Base-by-base conservation (phyloP, 2,888 invertebrate genomes). In the Cerastis leucographa region DNA sequence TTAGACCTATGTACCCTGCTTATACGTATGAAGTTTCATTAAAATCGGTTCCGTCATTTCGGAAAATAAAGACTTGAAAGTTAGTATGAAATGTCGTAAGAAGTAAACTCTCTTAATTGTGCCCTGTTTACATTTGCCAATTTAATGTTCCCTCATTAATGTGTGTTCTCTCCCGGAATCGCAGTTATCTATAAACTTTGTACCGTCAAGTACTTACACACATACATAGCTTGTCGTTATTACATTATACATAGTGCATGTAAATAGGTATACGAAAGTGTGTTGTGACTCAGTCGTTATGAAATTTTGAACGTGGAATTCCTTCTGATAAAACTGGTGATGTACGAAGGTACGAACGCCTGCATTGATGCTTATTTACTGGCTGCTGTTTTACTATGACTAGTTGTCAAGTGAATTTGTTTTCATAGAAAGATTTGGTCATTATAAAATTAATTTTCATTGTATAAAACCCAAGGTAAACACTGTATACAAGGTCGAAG, bases 151-250 rank as follows among this genome's bases (percentile, higher is more conserved):
- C 12, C 29, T 44, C 19, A 25, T 35, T 56, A 68, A 56, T 70
- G 82, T 46, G 29, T 69, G 40, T 54, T 46, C 40, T 66, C 71
- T 81, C 76, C 77, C 83, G 85, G 81, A 81, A 74, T 74, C 56
- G n/a, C 44, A 9, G 74, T 78, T 87, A 87, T 87, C 87, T 69
- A 9, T 81, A 77, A 71, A 84, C 87, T 87, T 85, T 84, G 87
- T 76, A 87, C 87, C 54, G 46, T 54, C 64, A 12, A 64, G 46
- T 46, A 49, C 29, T 44, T n/a, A n/a, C 14, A 40, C 51, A 46
- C 29, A 54, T n/a, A n/a, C 14, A 40, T 59, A 46, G 17, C 42
- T 17, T 25, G 49, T 49, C 69, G 49, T 65, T 44, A 17, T 61
- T 66, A 59, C 40, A 49, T 40, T 69, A 40, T n/a, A 40, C 12